A percentile compares a stretch with the other conserved stretches of the same genome.
These are phyloP conservation scores for Dryococelus australis DNA, from an alignment of 2,888 invertebrate species.

Conservation along the genomic window DNA sequence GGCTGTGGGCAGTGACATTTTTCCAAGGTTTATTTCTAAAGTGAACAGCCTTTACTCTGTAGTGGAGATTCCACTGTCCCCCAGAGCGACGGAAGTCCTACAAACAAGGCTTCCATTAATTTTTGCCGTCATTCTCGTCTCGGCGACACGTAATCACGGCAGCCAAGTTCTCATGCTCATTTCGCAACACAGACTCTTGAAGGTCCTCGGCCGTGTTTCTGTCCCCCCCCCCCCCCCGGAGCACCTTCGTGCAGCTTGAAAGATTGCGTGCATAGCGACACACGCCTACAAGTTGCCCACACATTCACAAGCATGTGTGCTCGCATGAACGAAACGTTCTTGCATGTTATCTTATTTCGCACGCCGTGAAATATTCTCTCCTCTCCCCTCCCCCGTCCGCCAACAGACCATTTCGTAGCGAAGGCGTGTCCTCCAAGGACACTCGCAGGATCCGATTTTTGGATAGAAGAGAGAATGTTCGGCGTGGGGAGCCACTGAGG, in stretches of 20 bases:
- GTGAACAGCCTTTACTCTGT: too few relatives aligned
- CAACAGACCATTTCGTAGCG: too few relatives aligned
- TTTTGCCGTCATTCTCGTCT: background rate
- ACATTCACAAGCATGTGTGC: background rate
- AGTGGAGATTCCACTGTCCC: too few relatives aligned
- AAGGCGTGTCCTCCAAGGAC: too few relatives aligned
- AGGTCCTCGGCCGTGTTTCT: background rate
- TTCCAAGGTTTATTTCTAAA: too few relatives aligned
- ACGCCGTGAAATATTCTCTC: background rate
- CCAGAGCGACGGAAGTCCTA: background rate
- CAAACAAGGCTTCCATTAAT: background rate
- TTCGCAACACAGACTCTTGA: background rate
- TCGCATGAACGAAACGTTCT: background rate
- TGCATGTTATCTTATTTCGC: background rate
- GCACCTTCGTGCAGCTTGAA: background rate
- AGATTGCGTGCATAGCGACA: too few relatives aligned
- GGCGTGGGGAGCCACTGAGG: too few relatives aligned
- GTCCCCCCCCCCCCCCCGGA: background rate
- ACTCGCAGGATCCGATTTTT: too few relatives aligned
- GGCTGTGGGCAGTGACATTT: too few relatives aligned
- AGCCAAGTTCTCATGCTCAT: background rate
- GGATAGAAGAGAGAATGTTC: too few relatives aligned
- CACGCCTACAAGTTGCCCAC: background rate
- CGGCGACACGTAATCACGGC: background rate
- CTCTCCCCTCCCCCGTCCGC: background rate